Evolutionary conservation across 2,113 vertebrate genomes (phyloP).

Genomic region (Lycocorax pyrrhopterus): DNA sequence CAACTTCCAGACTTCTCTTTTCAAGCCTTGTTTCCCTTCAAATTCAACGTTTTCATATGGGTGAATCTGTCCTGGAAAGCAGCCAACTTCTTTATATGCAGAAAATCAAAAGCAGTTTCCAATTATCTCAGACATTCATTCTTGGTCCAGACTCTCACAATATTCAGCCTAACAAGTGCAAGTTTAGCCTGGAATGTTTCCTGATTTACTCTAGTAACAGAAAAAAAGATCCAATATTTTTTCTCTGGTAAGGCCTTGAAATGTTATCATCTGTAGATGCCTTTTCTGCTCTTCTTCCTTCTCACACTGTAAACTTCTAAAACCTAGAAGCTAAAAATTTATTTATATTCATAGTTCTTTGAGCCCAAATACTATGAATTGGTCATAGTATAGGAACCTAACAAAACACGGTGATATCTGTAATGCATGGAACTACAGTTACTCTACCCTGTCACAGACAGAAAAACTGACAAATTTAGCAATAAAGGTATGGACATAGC

Average conservation of each 20-base stretch:
- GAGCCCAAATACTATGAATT: neutral
- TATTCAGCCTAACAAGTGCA: neutral
- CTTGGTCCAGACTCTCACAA: neutral
- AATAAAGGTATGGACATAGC: accelerated
- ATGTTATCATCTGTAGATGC: neutral
- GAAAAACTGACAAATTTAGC: neutral
- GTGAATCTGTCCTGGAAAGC: neutral
- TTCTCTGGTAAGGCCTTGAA: neutral
- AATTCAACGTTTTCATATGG: neutral
- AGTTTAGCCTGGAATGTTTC: neutral
- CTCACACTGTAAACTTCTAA: neutral
- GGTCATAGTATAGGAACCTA: neutral
- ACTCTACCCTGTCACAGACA: accelerated
- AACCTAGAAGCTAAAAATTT: neutral
- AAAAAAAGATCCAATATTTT: neutral
- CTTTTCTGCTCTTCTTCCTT: neutral
- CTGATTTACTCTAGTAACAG: neutral
- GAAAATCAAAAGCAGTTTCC: neutral
- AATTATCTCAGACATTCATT: neutral
- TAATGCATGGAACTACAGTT: neutral
- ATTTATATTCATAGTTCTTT: neutral
- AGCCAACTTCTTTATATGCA: neutral
- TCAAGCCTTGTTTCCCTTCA: neutral
- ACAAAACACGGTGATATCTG: neutral
- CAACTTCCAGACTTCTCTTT: neutral